A percentile compares a stretch with the other conserved stretches of the same genome.
Conservation (phyloP, 2,113 vertebrate genomes). For the Pseudonaja textilis region DNA sequence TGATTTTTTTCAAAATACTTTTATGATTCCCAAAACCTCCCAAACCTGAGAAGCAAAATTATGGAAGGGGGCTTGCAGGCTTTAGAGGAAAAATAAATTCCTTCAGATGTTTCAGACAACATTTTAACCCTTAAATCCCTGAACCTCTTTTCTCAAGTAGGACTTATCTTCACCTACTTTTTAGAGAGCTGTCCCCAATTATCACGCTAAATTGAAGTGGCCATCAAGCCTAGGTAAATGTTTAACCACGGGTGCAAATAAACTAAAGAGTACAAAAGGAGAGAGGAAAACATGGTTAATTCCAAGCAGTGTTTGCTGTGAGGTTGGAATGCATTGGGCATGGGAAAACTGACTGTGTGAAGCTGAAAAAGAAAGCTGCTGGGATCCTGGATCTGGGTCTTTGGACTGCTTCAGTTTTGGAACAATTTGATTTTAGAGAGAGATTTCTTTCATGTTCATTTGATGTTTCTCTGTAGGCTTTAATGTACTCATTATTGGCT, state of each 20-base stretch:
- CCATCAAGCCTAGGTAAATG: background rate
- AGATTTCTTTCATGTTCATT: background rate
- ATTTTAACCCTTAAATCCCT: background rate
- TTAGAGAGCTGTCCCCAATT: background rate
- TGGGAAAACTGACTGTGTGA: background rate
- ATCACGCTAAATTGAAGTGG: background rate
- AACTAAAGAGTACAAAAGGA: background rate
- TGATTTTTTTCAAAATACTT: background rate
- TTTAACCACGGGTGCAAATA: background rate
- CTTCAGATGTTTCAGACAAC: background rate
- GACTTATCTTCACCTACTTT: background rate
- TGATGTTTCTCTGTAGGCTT: background rate
- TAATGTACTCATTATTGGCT: background rate
- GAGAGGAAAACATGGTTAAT: background rate
- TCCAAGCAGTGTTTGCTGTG: background rate
- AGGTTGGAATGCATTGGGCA: background rate
- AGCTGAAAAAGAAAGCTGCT: background rate
- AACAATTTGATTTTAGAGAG: background rate
- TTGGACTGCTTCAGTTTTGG: background rate
- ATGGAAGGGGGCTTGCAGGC: background rate
- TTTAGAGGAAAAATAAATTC: background rate
- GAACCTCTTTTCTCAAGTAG: background rate
- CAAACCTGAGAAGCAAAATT: background rate
- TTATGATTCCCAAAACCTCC: background rate
- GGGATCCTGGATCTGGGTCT: background rate